A percentile compares a stretch with the other conserved stretches of the same genome.
phyloP scores from a whole-genome alignment of 2,888 invertebrate genomes.

The Drosophila birchii region DNA sequence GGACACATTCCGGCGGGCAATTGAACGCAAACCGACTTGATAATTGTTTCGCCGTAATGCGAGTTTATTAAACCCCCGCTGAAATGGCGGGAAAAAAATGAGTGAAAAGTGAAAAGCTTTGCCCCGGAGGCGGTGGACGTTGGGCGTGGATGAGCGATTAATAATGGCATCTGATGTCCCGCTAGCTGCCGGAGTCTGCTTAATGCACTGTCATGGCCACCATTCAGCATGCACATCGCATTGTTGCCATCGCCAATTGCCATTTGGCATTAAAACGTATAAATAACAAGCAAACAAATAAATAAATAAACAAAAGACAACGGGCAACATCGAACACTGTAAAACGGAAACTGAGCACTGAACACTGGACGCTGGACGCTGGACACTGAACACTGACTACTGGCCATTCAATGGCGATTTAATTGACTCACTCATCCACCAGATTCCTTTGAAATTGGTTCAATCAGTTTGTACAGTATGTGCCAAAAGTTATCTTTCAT shows the following conservation, averaged over 20 bases:
- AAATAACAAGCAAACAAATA: slow-evolving; percentile 64
- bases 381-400: slow-evolving; percentile 24
- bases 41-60: slow-evolving; percentile 39
- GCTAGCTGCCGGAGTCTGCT: slow-evolving; percentile 37
- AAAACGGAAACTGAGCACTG: slow-evolving; percentile 32
- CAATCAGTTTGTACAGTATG: slow-evolving; percentile 19
- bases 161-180: slow-evolving; percentile 37
- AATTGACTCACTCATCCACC: slow-evolving; percentile 58
- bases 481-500: neutral
- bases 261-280: slow-evolving; percentile 64
- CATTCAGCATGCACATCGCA: slow-evolving; percentile 22
- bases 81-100: slow-evolving; percentile 20
- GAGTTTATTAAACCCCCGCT: slow-evolving; percentile 26
- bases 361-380: slow-evolving; percentile 2
- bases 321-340: slow-evolving; percentile 35
- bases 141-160: slow-evolving; percentile 29
- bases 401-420: slow-evolving; percentile 48
- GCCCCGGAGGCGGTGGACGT: neutral
- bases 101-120: slow-evolving; percentile 20
- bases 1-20: slow-evolving; percentile 44
- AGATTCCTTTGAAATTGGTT: slow-evolving; percentile 30
- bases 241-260: slow-evolving; percentile 52
- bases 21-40: slow-evolving; percentile 52
- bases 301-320: slow-evolving; percentile 65
- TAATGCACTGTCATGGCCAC: slow-evolving; percentile 70